phyloP scores from a whole-genome alignment of 2,113 vertebrate genomes.

The Mungos mungo region DNA sequence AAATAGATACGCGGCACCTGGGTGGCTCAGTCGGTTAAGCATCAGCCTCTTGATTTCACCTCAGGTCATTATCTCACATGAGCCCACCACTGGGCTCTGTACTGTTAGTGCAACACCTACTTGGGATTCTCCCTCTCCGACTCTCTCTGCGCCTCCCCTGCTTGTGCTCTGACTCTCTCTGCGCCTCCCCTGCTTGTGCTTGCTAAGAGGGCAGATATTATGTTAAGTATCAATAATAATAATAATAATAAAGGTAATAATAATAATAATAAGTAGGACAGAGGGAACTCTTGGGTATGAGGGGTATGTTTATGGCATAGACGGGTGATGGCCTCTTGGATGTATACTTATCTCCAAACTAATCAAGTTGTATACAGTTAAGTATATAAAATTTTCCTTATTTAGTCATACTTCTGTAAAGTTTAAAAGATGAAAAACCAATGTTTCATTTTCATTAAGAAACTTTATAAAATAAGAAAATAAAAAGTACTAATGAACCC shows the following conservation, averaged over 20 bases:
- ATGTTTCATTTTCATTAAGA: background rate
- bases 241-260: background rate
- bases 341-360: background rate
- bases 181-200: no score
- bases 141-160: no score
- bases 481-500: background rate
- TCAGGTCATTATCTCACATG: no score
- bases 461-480: background rate
- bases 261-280: background rate
- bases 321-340: background rate
- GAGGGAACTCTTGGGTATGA: background rate
- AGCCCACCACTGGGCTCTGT: no score
- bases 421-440: background rate
- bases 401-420: background rate
- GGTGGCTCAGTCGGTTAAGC: no score
- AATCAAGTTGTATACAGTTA: background rate
- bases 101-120: no score
- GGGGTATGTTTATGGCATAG: background rate
- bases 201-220: background rate
- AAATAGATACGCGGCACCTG: background rate
- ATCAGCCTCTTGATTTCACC: no score
- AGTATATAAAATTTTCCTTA: background rate
- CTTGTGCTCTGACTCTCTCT: no score
- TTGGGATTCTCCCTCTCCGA: no score
- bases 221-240: background rate